Evolutionary conservation across 1,140 invertebrate species (phyloP), one percentile per base, ranked within the genome.

Genomic region (Sitobion miscanthi): DNA sequence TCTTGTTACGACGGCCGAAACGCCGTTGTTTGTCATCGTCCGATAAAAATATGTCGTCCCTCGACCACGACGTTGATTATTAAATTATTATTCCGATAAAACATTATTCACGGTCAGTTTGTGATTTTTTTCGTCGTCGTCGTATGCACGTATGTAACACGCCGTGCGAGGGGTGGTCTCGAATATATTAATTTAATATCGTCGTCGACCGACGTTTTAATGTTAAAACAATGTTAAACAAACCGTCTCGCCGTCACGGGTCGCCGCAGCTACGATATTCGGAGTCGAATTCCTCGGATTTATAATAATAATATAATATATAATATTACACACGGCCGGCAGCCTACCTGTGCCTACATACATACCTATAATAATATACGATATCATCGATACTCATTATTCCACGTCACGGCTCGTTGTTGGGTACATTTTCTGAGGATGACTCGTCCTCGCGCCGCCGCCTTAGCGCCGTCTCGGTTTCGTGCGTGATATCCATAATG

Each of bases 1-100:
- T 93, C 91, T 93, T 86, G 91, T 93, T 93, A 93, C 82, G 82
- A 93, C 91, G 82, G 49, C 30, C 82, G 47, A 52, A 93, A 93
- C 91, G 91, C 38, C 91, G 45, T 54, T 45, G 91, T 93, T 93
- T 93, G 91, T 93, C 91, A 93, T 93, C 91, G 91, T 93, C 88
- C 52, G 88, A 57, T 57, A 57, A 57, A 38, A 88, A 86, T 30
- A 88, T 89, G 88, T 89, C 88, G n/a, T 57, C 52, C 52, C 52
- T 23, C 86, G 85, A 17, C 42, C 25, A 47, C 86, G 49, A 57
- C 52, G 35, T 23, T 57, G 88, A 57, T 89, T 89, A 89, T 89
- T 45, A 77, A 77, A 54, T 90, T 90, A 62, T 90, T 62, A 90
- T 52, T 83, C 77, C 21, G 77, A 83, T 77, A 77, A 77, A 77